These are phyloP conservation scores for Corythornis vintsioides DNA, from an alignment of 2,113 vertebrate species.

Conservation along the genomic window DNA sequence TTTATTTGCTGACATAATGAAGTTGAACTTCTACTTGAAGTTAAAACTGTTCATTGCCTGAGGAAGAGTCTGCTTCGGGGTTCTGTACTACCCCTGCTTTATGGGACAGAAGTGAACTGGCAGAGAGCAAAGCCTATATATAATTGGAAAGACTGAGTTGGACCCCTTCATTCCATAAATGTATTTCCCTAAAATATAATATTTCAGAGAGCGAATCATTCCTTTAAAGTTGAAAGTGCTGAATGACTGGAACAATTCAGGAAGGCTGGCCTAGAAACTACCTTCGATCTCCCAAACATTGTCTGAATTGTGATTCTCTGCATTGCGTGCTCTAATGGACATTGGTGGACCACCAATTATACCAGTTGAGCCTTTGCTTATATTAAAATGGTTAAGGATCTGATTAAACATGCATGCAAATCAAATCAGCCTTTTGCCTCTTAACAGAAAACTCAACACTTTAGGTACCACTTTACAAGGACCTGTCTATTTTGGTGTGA, in stretches of 20 bases:
- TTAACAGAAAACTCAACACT: neutral
- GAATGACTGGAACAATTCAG: neutral
- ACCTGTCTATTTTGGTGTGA: neutral
- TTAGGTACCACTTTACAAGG: neutral
- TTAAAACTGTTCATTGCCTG: neutral
- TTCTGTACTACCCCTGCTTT: neutral
- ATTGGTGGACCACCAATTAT: neutral
- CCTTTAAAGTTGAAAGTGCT: neutral
- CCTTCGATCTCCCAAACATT: neutral
- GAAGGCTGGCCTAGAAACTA: neutral
- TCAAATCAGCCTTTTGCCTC: neutral
- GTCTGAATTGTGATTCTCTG: neutral
- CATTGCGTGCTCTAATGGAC: neutral
- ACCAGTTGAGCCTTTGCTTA: neutral
- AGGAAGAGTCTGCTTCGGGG: neutral
- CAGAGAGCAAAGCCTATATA: neutral
- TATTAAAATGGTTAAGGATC: neutral
- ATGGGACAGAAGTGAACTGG: neutral
- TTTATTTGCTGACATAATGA: neutral
- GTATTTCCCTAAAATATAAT: too few species aligned
- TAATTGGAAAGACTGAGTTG: neutral
- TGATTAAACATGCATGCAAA: neutral
- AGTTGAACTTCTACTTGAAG: neutral
- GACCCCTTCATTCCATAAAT: neutral
- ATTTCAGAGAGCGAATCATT: neutral